Evolutionary conservation across 2,888 invertebrate genomes (phyloP).

Genomic region (Cosmia trapezina): DNA sequence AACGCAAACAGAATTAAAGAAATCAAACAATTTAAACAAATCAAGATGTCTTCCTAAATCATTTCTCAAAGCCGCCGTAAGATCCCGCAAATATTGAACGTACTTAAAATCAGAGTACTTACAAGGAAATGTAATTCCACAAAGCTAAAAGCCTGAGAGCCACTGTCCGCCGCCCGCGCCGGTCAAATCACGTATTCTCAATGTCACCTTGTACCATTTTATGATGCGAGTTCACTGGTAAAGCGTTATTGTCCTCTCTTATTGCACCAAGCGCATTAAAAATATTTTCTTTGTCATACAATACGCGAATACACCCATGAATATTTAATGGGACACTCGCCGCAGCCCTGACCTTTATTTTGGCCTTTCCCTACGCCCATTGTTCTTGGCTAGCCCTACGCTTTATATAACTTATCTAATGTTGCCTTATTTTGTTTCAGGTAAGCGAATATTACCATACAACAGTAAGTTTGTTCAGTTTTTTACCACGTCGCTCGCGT

Average conservation of each 20-base stretch:
- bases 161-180: conserved; percentile 61
- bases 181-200: conserved; percentile 74
- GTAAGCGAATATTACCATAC: conserved; percentile 61
- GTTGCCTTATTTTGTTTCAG: conserved; percentile 77
- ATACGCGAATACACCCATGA: conserved; percentile 84
- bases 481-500: conserved; percentile 32
- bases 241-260: conserved; percentile 67
- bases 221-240: conserved; percentile 61
- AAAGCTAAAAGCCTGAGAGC: conserved; percentile 45
- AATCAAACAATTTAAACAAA: conserved; percentile 26
- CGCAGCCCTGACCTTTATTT: conserved; percentile 85
- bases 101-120: conserved; percentile 54
- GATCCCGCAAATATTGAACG: conserved; percentile 51
- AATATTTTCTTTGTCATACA: conserved; percentile 80
- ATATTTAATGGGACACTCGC: conserved; percentile 83
- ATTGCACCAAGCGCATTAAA: conserved; percentile 74
- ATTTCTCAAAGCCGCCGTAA: conserved; percentile 46
- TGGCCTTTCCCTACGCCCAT: conserved; percentile 81
- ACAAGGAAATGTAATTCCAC: conserved; percentile 64
- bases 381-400: conserved; percentile 76
- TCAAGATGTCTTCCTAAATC: conserved; percentile 18
- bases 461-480: conserved; percentile 49
- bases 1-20: conserved; percentile 32
- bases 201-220: conserved; percentile 76
- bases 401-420: conserved; percentile 76